Conservation (phyloP, 2,797 vertebrate species). For the Artibeus lituratus region DNA sequence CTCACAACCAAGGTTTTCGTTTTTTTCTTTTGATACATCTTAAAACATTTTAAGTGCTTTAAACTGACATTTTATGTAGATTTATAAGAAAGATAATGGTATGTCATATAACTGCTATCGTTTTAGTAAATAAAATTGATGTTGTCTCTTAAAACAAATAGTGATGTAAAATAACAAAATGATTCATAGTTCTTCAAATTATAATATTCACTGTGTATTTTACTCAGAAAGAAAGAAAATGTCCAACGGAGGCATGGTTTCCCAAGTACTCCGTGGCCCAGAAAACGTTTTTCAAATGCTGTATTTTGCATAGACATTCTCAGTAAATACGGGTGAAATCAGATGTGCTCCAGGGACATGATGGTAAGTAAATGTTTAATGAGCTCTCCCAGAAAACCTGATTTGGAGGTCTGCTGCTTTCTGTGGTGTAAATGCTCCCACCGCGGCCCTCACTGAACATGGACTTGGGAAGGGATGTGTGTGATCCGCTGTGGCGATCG, state of each 20-base stretch:
- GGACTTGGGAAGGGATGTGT: neutral
- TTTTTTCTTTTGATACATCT: slow-evolving; percentile 30
- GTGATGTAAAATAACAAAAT: slow-evolving; percentile 10
- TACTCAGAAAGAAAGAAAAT: slow-evolving; percentile 14
- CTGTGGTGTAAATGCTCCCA: neutral
- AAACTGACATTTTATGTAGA: neutral
- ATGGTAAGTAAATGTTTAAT: slow-evolving; percentile 16
- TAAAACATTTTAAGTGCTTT: slow-evolving; percentile 33
- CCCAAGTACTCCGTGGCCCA: neutral
- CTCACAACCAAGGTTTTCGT: neutral
- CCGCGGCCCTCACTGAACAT: accelerated
- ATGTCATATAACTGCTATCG: neutral
- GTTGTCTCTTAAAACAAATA: slow-evolving; percentile 8
- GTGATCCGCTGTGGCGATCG: neutral
- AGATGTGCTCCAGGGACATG: neutral
- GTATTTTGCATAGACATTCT: neutral
- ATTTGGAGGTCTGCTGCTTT: neutral
- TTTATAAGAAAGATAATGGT: slow-evolving; percentile 27
- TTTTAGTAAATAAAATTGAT: slow-evolving; percentile 51
- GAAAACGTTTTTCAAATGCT: neutral
- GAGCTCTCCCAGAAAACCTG: neutral
- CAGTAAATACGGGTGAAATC: slow-evolving; percentile 19
- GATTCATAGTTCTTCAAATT: neutral
- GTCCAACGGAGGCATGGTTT: neutral
- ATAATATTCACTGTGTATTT: neutral